phyloP scores from a whole-genome alignment of 37 sponge, comb jelly and placozoan genomes.

The Lycopodina hypogea region DNA sequence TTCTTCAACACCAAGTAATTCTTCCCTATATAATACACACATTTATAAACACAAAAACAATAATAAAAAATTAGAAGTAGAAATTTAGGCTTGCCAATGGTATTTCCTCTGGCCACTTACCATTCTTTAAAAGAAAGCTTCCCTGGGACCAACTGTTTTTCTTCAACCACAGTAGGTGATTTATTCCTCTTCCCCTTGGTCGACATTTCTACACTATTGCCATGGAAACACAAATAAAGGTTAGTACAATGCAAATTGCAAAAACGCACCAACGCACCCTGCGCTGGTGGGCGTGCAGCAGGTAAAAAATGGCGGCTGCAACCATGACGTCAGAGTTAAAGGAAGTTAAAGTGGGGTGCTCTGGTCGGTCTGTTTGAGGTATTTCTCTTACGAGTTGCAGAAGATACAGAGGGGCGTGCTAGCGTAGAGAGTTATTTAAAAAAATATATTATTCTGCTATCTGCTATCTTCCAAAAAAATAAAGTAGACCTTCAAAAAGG shows the following conservation, averaged over 20 bases:
- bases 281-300: neutral
- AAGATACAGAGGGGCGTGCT: too few relatives aligned
- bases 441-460: too few relatives aligned
- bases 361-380: too few relatives aligned
- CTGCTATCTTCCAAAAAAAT: too few relatives aligned
- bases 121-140: constrained; percentile 53
- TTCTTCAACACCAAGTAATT: constrained; percentile 37
- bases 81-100: neutral
- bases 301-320: constrained; percentile 17
- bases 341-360: too few relatives aligned
- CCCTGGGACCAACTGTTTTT: constrained; percentile 59
- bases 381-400: too few relatives aligned
- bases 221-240: neutral
- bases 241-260: neutral
- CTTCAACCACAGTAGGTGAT: constrained; percentile 4
- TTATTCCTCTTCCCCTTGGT: constrained; percentile 19
- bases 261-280: neutral
- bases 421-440: too few relatives aligned
- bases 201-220: constrained; percentile 20
- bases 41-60: neutral
- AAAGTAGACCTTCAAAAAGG: too few relatives aligned
- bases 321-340: too few relatives aligned
- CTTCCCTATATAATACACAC: constrained; percentile 18
- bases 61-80: neutral
- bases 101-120: constrained; percentile 11